Evolutionary conservation across 2,797 vertebrate genomes (phyloP).

Genomic region (Heteromormyrus szaboi): DNA sequence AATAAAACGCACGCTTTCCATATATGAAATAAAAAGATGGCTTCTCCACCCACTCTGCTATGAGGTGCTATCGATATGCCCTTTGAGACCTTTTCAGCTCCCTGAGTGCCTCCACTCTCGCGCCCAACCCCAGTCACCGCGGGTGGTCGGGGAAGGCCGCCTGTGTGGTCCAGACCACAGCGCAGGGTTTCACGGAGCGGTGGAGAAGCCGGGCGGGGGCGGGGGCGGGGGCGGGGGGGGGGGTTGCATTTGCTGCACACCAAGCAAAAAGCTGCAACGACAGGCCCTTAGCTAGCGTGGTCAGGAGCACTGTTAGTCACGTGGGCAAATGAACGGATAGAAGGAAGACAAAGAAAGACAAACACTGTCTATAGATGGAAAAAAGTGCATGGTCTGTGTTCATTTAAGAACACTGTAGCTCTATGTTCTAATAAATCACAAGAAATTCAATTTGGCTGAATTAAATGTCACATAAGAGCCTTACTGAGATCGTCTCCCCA

Average conservation of each 20-base stretch:
- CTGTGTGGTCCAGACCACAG: constrained; percentile 13
- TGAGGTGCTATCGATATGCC: neutral
- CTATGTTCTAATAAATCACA: neutral
- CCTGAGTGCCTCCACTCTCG: neutral
- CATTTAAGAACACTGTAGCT: neutral
- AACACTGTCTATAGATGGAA: neutral
- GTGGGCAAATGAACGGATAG: neutral
- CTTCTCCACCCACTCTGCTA: neutral
- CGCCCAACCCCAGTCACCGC: neutral
- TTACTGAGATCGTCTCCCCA: neutral
- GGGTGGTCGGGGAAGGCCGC: neutral
- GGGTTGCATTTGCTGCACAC: neutral
- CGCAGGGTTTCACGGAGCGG: neutral
- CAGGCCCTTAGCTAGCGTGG: neutral
- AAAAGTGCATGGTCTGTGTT: neutral
- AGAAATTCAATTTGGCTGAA: neutral
- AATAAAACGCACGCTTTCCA: neutral
- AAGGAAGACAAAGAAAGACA: neutral
- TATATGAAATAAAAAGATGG: neutral
- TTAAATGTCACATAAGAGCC: neutral
- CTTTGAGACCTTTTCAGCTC: neutral
- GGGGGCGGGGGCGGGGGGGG: neutral
- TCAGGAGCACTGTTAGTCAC: neutral
- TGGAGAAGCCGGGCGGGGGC: neutral
- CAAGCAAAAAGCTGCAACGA: neutral